phyloP scores from a whole-genome alignment of 2,888 invertebrate genomes.

The Phyllotreta cruciferae region DNA sequence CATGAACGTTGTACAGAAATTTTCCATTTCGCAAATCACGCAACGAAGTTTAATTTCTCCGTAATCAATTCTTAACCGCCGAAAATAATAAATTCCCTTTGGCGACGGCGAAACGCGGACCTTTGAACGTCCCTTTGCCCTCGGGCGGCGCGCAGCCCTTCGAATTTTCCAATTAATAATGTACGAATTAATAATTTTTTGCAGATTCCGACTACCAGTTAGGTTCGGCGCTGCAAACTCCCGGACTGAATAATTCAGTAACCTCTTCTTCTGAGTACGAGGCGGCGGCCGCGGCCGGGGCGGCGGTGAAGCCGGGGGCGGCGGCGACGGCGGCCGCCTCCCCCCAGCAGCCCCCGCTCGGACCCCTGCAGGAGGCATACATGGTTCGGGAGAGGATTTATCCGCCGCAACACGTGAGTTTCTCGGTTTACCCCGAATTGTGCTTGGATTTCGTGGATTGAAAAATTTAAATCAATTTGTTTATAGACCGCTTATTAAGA shows the following conservation, averaged over 20 bases:
- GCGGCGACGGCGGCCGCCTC: conserved; percentile 36
- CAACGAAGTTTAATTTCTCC: conserved; percentile 1
- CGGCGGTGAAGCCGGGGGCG: conserved; percentile 42
- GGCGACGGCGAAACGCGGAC: neutral
- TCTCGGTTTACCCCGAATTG: conserved; percentile 20
- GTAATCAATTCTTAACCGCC: conserved; percentile 18
- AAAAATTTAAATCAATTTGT: neutral
- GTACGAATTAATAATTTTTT: conserved; percentile 43
- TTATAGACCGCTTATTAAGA: neutral
- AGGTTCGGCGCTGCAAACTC: conserved; percentile 73
- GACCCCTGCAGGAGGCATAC: conserved; percentile 58
- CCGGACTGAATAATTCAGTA: conserved; percentile 62
- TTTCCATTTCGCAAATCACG: too few species aligned
- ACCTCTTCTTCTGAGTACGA: conserved; percentile 54
- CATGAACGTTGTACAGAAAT: too few species aligned
- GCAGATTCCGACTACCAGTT: conserved; percentile 76
- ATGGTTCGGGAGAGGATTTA: conserved; percentile 57
- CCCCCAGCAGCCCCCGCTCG: conserved; percentile 36
- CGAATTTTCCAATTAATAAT: conserved; percentile 29
- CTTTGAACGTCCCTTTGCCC: conserved; percentile 4
- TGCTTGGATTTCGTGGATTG: neutral
- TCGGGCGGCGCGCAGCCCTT: conserved; percentile 12
- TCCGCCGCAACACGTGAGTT: conserved; percentile 58
- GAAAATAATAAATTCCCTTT: conserved; percentile 24
- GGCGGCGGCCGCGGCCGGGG: conserved; percentile 43